Evolutionary conservation across 2,888 invertebrate species (phyloP).

Genomic region (Drosophila austrosaltans): DNA sequence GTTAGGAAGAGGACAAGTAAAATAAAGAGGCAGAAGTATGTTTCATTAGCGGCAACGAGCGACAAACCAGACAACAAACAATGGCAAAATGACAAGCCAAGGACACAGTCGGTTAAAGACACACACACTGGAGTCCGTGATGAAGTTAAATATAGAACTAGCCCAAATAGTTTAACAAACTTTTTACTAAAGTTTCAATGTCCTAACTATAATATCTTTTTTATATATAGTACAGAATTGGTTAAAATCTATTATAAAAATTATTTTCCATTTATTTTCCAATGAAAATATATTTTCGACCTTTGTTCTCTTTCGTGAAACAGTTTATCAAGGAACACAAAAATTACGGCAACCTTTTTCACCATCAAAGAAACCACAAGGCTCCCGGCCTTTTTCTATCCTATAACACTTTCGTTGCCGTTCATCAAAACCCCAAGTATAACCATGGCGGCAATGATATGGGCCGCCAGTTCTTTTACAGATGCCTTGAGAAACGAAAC

Average conservation of each 20-base stretch:
- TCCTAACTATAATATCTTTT: neutral
- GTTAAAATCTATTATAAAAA: neutral
- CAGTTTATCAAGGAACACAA: neutral
- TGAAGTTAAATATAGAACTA: conserved; percentile 43
- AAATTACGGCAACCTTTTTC: conserved; percentile 30
- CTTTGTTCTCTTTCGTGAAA: too few relatives aligned
- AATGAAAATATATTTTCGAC: too few relatives aligned
- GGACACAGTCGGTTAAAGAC: conserved; percentile 32
- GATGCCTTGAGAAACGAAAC: conserved; percentile 1
- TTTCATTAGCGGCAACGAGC: conserved; percentile 70
- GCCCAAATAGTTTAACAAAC: conserved; percentile 6
- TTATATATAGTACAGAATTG: neutral
- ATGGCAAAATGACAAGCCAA: conserved; percentile 51
- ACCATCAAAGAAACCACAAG: conserved; percentile 41
- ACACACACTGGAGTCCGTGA: conserved; percentile 47
- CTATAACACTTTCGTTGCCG: conserved; percentile 9
- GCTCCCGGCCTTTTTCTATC: neutral
- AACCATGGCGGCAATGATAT: conserved; percentile 13
- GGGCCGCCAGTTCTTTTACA: conserved; percentile 23
- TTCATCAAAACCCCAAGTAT: conserved; percentile 38
- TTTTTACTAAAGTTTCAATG: neutral
- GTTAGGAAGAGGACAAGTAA: conserved; percentile 61
- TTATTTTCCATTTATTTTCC: too few relatives aligned
- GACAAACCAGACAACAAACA: conserved; percentile 60
- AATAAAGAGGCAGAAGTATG: conserved; percentile 69